These are phyloP conservation scores for Antigone vipio DNA, from an alignment of 2,113 vertebrate genomes.

Conservation along the genomic window DNA sequence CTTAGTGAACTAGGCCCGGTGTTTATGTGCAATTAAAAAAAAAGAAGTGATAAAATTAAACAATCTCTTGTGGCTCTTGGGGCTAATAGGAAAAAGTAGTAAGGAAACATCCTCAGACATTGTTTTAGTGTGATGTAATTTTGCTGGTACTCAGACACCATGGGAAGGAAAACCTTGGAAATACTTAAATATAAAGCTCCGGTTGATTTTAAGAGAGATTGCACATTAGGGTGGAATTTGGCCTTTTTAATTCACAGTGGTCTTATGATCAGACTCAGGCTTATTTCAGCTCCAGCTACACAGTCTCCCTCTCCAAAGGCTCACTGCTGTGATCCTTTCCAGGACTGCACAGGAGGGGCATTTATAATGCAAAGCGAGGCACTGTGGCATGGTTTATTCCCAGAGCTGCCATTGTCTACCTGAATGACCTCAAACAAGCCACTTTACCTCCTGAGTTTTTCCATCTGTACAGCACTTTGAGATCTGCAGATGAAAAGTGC, in stretches of 20 bases:
- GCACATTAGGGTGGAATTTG: slow-evolving; percentile 30
- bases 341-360: slow-evolving; percentile 24
- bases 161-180: slow-evolving; percentile 34
- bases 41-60: background rate
- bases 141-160: slow-evolving; percentile 20
- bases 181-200: slow-evolving; percentile 24
- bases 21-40: background rate
- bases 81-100: background rate
- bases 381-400: slow-evolving; percentile 7
- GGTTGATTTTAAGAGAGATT: slow-evolving; percentile 37
- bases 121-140: slow-evolving; percentile 33
- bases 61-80: background rate
- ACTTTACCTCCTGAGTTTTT: slow-evolving; percentile 13
- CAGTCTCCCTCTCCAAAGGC: background rate
- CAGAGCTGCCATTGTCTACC: slow-evolving; percentile 6
- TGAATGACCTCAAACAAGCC: slow-evolving; percentile 16
- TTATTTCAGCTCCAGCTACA: slow-evolving; percentile 16
- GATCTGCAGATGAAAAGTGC: background rate
- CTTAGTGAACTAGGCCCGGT: background rate
- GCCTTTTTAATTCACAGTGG: slow-evolving; percentile 36
- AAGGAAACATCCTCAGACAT: slow-evolving; percentile 8
- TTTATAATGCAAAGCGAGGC: slow-evolving; percentile 20
- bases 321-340: background rate
- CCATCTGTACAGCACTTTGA: background rate
- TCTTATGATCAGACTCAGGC: slow-evolving; percentile 29